Evolutionary conservation across 1,140 invertebrate species (phyloP).

Genomic region (Drosophila arizonae): DNA sequence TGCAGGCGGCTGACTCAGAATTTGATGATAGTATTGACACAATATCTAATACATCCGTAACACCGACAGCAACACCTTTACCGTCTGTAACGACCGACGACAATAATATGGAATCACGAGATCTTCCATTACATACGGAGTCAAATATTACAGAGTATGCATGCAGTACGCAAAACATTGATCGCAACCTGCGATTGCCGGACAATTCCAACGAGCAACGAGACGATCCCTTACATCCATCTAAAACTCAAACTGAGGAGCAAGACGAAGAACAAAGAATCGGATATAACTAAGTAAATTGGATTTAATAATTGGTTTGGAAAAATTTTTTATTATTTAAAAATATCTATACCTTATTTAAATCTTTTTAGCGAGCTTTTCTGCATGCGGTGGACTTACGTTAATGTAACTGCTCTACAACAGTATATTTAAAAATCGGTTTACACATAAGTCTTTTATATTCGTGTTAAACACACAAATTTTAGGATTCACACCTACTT

Average conservation of each 20-base stretch:
- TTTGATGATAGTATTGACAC: slow-evolving; percentile 75
- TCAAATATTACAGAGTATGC: slow-evolving; percentile 32
- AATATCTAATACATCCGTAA: slow-evolving; percentile 69
- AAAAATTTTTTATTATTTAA: not conserved
- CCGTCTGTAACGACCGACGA: slow-evolving; percentile 31
- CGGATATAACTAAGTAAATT: slow-evolving; percentile 30
- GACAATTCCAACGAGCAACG: slow-evolving; percentile 16
- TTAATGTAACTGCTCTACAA: not conserved
- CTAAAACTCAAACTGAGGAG: slow-evolving; percentile 13
- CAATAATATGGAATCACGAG: slow-evolving; percentile 10
- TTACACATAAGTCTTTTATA: too few species aligned
- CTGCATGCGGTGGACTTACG: too few species aligned
- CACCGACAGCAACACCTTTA: slow-evolving; percentile 68
- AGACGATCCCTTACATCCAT: slow-evolving; percentile 7
- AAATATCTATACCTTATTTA: too few species aligned
- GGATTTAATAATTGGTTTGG: not conserved
- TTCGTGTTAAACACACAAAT: slow-evolving; percentile 39
- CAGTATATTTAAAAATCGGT: not conserved
- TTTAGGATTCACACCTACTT: slow-evolving; percentile 46
- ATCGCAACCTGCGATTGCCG: slow-evolving; percentile 12
- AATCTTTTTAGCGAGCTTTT: too few species aligned
- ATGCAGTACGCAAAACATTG: slow-evolving; percentile 27
- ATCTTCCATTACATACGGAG: slow-evolving; percentile 12
- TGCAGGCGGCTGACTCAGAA: slow-evolving; percentile 74
- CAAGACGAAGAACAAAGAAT: slow-evolving; percentile 9